Conservation (phyloP, 2,797 vertebrate genomes). For the Cyprinodon diabolis region DNA sequence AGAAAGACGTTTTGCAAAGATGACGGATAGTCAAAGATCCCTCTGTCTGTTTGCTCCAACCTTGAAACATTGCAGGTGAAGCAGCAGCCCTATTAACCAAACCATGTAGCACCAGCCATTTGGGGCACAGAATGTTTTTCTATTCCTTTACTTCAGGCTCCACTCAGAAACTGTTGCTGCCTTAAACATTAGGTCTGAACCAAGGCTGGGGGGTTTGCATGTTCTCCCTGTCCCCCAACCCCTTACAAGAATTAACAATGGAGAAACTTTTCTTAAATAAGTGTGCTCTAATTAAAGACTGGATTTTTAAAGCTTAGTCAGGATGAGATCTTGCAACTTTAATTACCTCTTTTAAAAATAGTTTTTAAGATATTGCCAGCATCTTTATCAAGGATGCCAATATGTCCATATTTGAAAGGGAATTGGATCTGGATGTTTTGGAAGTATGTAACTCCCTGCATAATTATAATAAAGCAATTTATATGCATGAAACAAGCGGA, state of each 20-base stretch:
- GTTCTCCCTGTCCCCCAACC: background rate
- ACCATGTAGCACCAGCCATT: background rate
- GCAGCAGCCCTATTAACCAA: background rate
- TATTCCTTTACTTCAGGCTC: background rate
- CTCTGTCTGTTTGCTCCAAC: background rate
- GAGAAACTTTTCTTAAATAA: too few species aligned
- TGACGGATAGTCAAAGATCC: background rate
- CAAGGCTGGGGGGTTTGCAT: too few species aligned
- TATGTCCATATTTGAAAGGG: background rate
- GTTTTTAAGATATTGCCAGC: too few species aligned
- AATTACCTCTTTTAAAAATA: too few species aligned
- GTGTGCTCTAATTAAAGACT: too few species aligned
- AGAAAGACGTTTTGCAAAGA: background rate
- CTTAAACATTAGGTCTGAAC: background rate
- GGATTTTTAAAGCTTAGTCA: too few species aligned
- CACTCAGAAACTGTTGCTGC: background rate
- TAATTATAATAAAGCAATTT: too few species aligned
- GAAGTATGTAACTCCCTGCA: background rate
- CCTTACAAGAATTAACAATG: too few species aligned
- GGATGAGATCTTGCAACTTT: too few species aligned
- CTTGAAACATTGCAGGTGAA: background rate
- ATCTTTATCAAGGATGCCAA: background rate
- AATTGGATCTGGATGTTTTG: background rate
- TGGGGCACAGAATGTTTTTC: background rate
- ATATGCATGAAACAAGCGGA: too few species aligned